A percentile compares a stretch with the other conserved stretches of the same genome.
These are phyloP conservation scores for Orchestia grillus DNA, from an alignment of 1,140 invertebrate genomes.

Conservation along the genomic window DNA sequence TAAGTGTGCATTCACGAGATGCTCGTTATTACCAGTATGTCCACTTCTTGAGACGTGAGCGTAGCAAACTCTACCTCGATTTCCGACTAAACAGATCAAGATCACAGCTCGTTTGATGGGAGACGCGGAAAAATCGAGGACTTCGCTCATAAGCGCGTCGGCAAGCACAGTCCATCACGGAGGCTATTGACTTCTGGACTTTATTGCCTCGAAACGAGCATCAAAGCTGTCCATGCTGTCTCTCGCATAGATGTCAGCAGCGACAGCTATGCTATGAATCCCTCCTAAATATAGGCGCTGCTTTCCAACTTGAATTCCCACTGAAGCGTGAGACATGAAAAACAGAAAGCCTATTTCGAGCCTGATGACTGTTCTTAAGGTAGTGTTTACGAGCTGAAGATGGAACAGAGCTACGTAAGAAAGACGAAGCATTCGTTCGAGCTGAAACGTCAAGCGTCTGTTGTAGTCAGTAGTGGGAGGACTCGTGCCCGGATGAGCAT, in stretches of 20 bases:
- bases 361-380: too few species aligned
- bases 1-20: background rate
- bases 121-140: background rate
- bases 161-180: background rate
- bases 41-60: background rate
- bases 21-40: background rate
- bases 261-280: background rate
- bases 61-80: background rate
- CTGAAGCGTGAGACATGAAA: background rate
- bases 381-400: background rate
- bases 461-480: background rate
- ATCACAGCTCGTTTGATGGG: background rate
- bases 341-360: background rate
- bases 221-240: background rate
- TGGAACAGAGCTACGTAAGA: background rate
- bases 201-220: background rate
- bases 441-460: background rate
- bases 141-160: background rate
- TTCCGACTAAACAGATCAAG: conserved; percentile 7
- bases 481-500: too few species aligned
- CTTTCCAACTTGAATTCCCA: background rate
- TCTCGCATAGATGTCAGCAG: background rate
- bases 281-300: background rate
- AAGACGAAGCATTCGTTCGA: background rate
- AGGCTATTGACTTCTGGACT: background rate